Conservation (phyloP, 1,140 invertebrate genomes). For the Pseudomyrmex dendroicus region DNA sequence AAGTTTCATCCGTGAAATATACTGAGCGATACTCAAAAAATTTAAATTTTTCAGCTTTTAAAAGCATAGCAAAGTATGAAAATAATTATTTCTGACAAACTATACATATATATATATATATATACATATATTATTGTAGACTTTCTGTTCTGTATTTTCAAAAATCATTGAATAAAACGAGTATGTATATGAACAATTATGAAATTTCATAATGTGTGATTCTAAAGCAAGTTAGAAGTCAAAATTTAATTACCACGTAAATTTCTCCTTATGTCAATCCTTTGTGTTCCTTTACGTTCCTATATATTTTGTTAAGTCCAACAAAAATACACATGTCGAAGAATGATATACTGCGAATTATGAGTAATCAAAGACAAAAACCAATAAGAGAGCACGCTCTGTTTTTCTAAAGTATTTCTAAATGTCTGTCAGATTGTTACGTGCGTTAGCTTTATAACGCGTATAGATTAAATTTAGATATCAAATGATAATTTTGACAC, state of each 20-base stretch:
- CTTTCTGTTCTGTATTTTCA: slow-evolving; percentile 79
- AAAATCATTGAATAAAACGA: slow-evolving; percentile 81
- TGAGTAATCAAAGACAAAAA: not conserved
- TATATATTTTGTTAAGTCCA: not conserved
- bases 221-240: not conserved
- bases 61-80: not conserved
- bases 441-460: too few relatives aligned
- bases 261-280: not conserved
- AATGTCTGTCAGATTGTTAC: not conserved
- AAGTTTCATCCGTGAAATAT: slow-evolving; percentile 40
- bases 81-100: slow-evolving; percentile 61
- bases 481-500: too few relatives aligned
- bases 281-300: not conserved
- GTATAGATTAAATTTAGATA: too few relatives aligned
- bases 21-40: slow-evolving; percentile 45
- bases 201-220: not conserved
- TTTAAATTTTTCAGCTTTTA: slow-evolving; percentile 28
- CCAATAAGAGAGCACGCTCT: too few relatives aligned
- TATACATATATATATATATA: too few relatives aligned
- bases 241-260: not conserved
- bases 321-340: not conserved
- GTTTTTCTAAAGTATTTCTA: too few relatives aligned
- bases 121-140: slow-evolving; percentile 69
- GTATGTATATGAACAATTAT: slow-evolving; percentile 66
- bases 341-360: not conserved